Evolutionary conservation across 1,140 invertebrate species (phyloP), one percentile per base, ranked within the genome.

Genomic region (Pomacea maculata): DNA sequence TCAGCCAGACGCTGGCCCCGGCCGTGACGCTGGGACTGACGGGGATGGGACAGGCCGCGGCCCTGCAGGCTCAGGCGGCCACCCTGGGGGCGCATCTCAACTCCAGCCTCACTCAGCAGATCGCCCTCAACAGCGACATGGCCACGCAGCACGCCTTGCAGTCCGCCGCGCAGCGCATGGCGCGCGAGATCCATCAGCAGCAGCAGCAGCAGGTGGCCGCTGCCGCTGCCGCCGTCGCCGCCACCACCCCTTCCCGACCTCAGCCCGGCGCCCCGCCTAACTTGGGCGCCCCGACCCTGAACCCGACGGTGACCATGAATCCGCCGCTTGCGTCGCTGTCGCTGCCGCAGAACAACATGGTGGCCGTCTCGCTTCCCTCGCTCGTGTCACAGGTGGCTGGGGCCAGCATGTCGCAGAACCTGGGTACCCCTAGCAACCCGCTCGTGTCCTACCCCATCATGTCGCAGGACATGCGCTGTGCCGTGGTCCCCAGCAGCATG

Each of bases 361-460:
- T 89, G 76, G 85, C 89, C 61, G 88, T 89, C 63, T 84, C 88
- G 81, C 85, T 88, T 68, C 86, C 87, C 78, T 83, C 29, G 61
- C 79, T 68, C 82, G 82, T 88, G 52, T 79, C 88, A 78, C 92
- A 92, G 80, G 91, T 89, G 71, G 65, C 81, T 11, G 81, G 82
- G 17, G 84, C 74, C 67, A 84, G 83, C 72, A 80, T 85, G 77
- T 87, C 85, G 29, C 88, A 90, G 75, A 90, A 87, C 77, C 85
- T 92, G 79, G 86, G 90, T 76, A 90, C 88, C 65, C 90, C 92
- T 9, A 90, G 91, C 17, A 93, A 93, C 29, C 92, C 94, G 3
- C 92, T 95, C 75, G 94, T 95, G 64, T 95, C 95, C 17, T 95
- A 95, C 89, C 95, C 95, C 19, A 95, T 95, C 74, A 94, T 95